Conservation (phyloP, 2,888 invertebrate species). For the Melanostoma scalare region DNA sequence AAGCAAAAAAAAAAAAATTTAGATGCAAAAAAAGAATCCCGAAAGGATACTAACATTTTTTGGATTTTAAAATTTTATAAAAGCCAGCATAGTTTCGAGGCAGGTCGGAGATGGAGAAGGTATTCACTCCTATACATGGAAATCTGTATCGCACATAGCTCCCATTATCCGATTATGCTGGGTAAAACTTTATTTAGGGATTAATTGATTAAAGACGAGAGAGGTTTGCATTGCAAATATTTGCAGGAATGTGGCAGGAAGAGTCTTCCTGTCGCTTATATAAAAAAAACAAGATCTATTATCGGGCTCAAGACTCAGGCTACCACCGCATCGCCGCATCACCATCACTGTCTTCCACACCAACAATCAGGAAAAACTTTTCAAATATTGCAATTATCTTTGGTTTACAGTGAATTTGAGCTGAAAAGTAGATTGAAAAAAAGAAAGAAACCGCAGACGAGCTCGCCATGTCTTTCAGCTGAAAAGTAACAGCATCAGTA, state of each 20-base stretch:
- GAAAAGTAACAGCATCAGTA: conserved; percentile 4
- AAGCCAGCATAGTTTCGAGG: conserved; percentile 11
- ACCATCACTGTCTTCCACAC: background rate
- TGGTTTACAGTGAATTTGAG: conserved; percentile 43
- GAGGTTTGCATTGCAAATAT: conserved; percentile 65
- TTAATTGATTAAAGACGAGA: conserved; percentile 59
- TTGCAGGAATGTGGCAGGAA: conserved; percentile 37
- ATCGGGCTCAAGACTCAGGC: too few relatives aligned
- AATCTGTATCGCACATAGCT: conserved; percentile 29
- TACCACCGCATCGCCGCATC: background rate
- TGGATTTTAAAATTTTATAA: conserved; percentile 45
- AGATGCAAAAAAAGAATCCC: conserved; percentile 12
- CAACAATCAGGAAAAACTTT: conserved; percentile 59
- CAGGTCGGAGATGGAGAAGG: background rate
- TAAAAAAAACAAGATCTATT: conserved; percentile 29
- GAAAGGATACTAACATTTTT: conserved; percentile 47
- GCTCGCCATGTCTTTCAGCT: conserved; percentile 13
- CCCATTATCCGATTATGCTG: conserved; percentile 60
- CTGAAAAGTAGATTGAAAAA: background rate
- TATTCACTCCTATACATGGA: conserved; percentile 10
- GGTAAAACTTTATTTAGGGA: conserved; percentile 58
- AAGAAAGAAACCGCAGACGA: background rate
- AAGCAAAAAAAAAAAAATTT: conserved; percentile 16
- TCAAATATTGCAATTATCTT: conserved; percentile 65
- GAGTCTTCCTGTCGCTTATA: background rate